A percentile compares a stretch with the other conserved stretches of the same genome.
Evolutionary conservation across 2,888 invertebrate genomes (phyloP).

Genomic region (Orgyia antiqua): DNA sequence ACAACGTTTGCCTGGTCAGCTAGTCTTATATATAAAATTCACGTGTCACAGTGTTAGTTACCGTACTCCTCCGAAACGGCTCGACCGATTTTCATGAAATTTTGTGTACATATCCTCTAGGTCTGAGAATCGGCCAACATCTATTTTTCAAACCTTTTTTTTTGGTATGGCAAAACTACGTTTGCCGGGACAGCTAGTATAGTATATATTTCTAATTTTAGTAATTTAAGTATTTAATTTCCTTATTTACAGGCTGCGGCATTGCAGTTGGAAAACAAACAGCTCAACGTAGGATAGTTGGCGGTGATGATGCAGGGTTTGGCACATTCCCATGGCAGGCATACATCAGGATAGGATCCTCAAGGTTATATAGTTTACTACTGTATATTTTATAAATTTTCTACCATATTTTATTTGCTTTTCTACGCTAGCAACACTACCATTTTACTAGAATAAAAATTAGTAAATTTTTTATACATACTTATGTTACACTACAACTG

Average conservation of each 20-base stretch:
- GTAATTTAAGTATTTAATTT: no score
- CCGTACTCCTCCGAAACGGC: no score
- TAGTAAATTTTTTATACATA: neutral
- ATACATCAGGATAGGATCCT: constrained; percentile 95
- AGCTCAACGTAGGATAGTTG: constrained; percentile 93
- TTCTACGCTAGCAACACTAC: neutral
- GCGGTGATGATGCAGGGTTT: constrained; percentile 95
- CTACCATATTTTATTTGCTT: neutral
- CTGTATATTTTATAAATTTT: neutral
- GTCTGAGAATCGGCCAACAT: no score
- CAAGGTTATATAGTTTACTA: constrained; percentile 76
- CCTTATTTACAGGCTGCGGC: constrained; percentile 86
- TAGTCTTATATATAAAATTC: no score
- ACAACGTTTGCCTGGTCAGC: no score
- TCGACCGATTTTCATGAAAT: no score
- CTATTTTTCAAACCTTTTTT: no score
- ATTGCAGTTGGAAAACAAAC: constrained; percentile 90
- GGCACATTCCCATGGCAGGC: constrained; percentile 98
- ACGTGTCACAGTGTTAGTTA: no score
- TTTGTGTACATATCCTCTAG: no score
- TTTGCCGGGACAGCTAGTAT: no score
- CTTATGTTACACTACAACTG: constrained; percentile 1
- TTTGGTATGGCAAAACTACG: no score
- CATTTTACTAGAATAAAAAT: neutral
- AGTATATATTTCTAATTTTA: no score